Conservation (phyloP, 2,797 vertebrate species). For the Setipinna tenuifilis region DNA sequence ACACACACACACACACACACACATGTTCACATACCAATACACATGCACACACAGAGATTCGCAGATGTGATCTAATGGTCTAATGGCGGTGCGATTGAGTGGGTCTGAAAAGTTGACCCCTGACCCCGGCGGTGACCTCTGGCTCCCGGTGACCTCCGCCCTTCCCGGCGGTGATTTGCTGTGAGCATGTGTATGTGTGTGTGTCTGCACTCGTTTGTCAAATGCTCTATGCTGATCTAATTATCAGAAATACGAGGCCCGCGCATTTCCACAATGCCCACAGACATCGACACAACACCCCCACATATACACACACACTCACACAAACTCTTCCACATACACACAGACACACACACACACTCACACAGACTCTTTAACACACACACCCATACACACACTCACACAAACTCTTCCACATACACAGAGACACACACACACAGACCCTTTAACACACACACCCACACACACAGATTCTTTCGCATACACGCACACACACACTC, state of each 20-base stretch:
- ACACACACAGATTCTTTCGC: not conserved
- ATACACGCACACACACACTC: not conserved
- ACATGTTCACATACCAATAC: constrained; percentile 8
- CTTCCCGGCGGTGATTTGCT: constrained; percentile 24
- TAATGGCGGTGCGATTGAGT: constrained; percentile 77
- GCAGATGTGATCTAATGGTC: constrained; percentile 55
- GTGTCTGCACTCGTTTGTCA: constrained; percentile 54
- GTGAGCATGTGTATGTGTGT: not conserved
- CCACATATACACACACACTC: not conserved
- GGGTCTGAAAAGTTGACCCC: constrained; percentile 71
- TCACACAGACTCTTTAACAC: no score
- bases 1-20: constrained; percentile 12
- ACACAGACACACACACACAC: not conserved
- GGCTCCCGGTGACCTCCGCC: constrained; percentile 52
- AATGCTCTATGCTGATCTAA: constrained; percentile 43
- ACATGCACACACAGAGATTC: constrained; percentile 8
- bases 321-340: not conserved
- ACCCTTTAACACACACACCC: no score
- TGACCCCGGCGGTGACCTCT: constrained; percentile 68
- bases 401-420: not conserved
- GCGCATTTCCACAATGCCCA: constrained; percentile 30
- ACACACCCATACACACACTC: no score
- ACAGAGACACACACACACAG: not conserved
- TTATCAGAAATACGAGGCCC: constrained; percentile 40
- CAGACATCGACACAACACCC: constrained; percentile 10